Evolutionary conservation across 2,888 invertebrate species (phyloP).

Genomic region (Zootermopsis nevadensis): DNA sequence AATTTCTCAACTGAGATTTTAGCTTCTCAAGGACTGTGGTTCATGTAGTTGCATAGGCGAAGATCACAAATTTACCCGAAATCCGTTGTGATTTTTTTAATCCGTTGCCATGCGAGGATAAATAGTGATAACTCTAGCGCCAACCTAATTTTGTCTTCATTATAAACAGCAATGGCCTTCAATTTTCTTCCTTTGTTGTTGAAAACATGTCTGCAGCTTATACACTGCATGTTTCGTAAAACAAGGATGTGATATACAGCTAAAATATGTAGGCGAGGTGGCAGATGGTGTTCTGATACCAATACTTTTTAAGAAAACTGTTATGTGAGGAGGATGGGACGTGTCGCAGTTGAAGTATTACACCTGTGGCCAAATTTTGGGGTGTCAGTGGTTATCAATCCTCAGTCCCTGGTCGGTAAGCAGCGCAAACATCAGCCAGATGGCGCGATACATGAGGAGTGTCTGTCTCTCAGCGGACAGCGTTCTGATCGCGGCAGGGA

Average conservation of each 20-base stretch:
- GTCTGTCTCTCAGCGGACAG: neutral
- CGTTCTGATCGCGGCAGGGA: neutral
- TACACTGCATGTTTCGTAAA: neutral
- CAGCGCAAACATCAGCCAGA: neutral
- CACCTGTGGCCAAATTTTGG: neutral
- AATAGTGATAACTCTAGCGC: neutral
- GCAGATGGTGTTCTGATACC: neutral
- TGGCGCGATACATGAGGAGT: neutral
- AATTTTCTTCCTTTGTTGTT: neutral
- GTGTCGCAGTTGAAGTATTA: neutral
- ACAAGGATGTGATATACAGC: constrained; percentile 2
- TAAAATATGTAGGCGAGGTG: neutral
- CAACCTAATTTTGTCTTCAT: neutral
- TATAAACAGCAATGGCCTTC: neutral
- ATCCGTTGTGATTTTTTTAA: no score
- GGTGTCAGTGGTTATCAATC: neutral
- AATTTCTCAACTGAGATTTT: no score
- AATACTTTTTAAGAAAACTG: neutral
- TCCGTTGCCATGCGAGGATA: no score
- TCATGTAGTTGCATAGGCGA: no score
- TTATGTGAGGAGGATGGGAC: neutral
- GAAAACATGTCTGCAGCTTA: neutral
- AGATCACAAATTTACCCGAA: no score
- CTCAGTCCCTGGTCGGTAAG: neutral
- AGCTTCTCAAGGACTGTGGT: no score